phyloP scores from a whole-genome alignment of 35 echinoderm and acorn worm genomes.

The Ophiothrix spiculata region DNA sequence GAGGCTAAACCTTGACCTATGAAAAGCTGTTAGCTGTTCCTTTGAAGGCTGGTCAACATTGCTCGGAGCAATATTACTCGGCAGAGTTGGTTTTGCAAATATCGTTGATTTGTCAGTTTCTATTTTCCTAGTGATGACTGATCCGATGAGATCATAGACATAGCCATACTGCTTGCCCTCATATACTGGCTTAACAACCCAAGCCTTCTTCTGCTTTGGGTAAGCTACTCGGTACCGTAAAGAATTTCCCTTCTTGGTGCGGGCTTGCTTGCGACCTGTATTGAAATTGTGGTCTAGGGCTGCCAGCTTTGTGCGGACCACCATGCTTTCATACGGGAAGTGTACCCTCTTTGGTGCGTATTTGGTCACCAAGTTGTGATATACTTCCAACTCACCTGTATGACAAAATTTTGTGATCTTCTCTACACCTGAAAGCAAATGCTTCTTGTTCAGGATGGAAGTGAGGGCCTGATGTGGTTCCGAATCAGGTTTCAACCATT shows the following conservation, averaged over 20 bases:
- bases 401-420: neutral
- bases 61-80: neutral
- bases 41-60: too few species aligned
- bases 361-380: constrained; percentile 26
- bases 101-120: neutral
- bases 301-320: constrained; percentile 26
- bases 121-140: neutral
- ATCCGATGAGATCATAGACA: neutral
- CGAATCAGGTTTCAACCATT: neutral
- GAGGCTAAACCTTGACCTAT: too few species aligned
- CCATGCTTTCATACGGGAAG: constrained; percentile 27
- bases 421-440: neutral
- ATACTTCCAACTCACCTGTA: constrained; percentile 37
- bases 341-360: constrained; percentile 28
- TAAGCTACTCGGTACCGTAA: neutral
- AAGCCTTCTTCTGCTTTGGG: neutral
- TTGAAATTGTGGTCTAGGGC: constrained; percentile 44
- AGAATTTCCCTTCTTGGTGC: neutral
- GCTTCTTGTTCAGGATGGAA: neutral
- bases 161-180: neutral
- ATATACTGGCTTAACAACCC: neutral
- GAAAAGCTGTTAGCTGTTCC: too few species aligned
- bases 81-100: neutral
- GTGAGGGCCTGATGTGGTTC: neutral
- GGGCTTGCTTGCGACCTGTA: constrained; percentile 27